These are phyloP conservation scores for Sus scrofa DNA, from an alignment of 2,113 vertebrate genomes.

Conservation along the genomic window T2T-Sscrofa CM000816.6:106813001-106813500, in stretches of 20 bases:
- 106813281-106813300: neutral
- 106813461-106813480: no score
- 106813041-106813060: neutral
- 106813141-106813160: neutral
- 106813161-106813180: neutral
- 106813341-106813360: neutral
- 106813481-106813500: no score
- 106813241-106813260: neutral
- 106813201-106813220: neutral
- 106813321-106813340: neutral
- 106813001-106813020: neutral
- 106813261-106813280: neutral
- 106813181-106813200: neutral
- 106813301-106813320: neutral
- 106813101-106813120: neutral
- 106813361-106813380: neutral
- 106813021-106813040: neutral
- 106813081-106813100: neutral
- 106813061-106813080: neutral
- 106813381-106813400: neutral
- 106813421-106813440: neutral
- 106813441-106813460: no score
- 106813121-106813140: neutral
- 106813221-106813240: neutral
- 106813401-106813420: neutral